Evolutionary conservation across 2,797 vertebrate genomes (phyloP), one percentile per base, ranked within the genome.

Genomic region (Microcaecilia unicolor): DNA sequence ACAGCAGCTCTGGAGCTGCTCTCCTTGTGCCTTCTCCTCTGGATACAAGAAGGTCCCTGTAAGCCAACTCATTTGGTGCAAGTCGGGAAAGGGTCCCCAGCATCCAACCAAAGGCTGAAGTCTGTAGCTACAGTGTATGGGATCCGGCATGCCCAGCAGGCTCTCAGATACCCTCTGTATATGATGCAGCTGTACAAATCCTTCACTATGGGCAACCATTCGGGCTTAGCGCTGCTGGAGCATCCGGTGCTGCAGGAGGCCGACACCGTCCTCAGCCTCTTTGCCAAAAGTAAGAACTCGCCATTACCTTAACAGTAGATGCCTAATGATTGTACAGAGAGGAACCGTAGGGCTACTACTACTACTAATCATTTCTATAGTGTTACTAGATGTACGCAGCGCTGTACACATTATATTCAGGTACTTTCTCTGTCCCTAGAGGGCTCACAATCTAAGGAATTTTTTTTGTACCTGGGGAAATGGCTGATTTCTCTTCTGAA

Each of bases 141-240:
- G 18, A n/a, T 7, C 22, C 3, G 8, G 4, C 5, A 2, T 8
- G 10, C 12, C 7, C 31, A 21, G 33, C 52, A 54, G 16, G 49
- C 22, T 12, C 51, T 48, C 31, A 58, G 66, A 35, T 84, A 70
- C 43, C 83, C 76, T 7, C 58, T 55, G 18, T 89, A 84, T 69
- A 91, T 91, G 89, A 82, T 91, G 84, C 84, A 90, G 56, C 74
- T 90, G 24, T 89, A 90, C 49, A 76, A 74, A 39, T 58, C 82
- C 33, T 74, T 83, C 49, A 63, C 25, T 38, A 30, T 32, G 1
- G 40, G 48, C 0, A 60, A 69, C 15, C 48, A 37, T 13, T 15
- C 4, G 21, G 44, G 12, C 29, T 38, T 49, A 11, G 27, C 18
- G 44, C 31, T 18, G 16, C 62, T 41, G 9, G 70, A 61, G 41